phyloP scores from a whole-genome alignment of 2,888 invertebrate genomes.

The Petrolisthes manimaculis region DNA sequence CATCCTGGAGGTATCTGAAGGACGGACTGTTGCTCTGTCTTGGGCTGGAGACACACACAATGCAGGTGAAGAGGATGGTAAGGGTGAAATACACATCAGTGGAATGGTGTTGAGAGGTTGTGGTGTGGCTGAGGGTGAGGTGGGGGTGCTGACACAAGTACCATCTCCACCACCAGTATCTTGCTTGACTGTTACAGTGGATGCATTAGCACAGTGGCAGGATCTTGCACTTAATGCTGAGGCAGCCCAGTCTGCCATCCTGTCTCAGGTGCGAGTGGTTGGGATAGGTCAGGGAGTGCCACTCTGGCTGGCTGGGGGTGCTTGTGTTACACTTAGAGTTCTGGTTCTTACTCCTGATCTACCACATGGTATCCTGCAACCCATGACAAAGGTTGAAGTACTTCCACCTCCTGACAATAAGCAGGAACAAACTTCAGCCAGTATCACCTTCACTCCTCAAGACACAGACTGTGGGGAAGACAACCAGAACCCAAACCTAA shows the following conservation, averaged over 20 bases:
- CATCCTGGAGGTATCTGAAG: constrained; percentile 9
- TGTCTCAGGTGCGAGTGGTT: constrained; percentile 58
- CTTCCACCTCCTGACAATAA: constrained; percentile 51
- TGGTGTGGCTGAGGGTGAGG: constrained; percentile 49
- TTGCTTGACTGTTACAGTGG: constrained; percentile 32
- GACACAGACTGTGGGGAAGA: not conserved
- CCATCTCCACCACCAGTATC: constrained; percentile 41
- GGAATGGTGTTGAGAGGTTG: constrained; percentile 35
- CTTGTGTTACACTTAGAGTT: constrained; percentile 45
- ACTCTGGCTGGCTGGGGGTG: constrained; percentile 62
- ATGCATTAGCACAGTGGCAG: constrained; percentile 48
- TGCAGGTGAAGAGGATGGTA: constrained; percentile 9
- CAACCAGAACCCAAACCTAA: not conserved
- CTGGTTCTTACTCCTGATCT: constrained; percentile 39
- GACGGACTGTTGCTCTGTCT: constrained; percentile 32
- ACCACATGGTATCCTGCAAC: constrained; percentile 44
- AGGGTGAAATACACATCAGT: constrained; percentile 20
- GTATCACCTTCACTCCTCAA: constrained; percentile 35
- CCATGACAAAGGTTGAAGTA: constrained; percentile 61
- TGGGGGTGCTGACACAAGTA: constrained; percentile 54
- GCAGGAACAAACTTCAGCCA: constrained; percentile 15
- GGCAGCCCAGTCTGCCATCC: constrained; percentile 50
- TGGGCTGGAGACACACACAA: constrained; percentile 63
- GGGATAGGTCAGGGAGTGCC: constrained; percentile 45
- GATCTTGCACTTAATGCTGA: constrained; percentile 58